phyloP scores from a whole-genome alignment of 1,140 invertebrate genomes.

The Bombus difficillimus region DNA sequence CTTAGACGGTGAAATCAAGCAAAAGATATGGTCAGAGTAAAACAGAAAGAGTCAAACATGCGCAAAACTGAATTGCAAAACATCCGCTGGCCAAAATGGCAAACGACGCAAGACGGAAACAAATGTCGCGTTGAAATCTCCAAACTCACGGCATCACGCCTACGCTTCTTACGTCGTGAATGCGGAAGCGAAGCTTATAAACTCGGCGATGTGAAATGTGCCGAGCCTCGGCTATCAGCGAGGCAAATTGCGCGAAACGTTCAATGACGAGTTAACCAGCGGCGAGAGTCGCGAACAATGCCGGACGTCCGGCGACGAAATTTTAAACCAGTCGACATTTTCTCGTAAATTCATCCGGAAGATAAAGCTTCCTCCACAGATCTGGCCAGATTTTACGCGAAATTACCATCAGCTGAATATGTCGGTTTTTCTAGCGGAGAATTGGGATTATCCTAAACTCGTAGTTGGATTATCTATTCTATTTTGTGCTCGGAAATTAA shows the following conservation, averaged over 20 bases:
- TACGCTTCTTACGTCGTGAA: neutral
- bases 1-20: no score
- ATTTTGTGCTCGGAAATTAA: neutral
- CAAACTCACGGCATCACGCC: neutral
- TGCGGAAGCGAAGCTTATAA: neutral
- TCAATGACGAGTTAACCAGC: neutral
- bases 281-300: neutral
- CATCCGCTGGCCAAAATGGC: neutral
- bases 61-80: neutral
- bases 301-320: neutral
- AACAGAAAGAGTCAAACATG: neutral
- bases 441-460: neutral
- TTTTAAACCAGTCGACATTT: neutral
- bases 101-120: neutral
- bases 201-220: neutral
- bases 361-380: neutral
- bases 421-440: neutral
- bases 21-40: neutral
- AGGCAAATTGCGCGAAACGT: conserved; percentile 10
- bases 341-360: neutral
- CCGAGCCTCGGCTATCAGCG: neutral
- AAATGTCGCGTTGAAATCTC: conserved; percentile 2
- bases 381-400: neutral
- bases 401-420: conserved; percentile 2
- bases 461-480: neutral